Evolutionary conservation across 2,113 vertebrate species (phyloP).

Genomic region (Rhynchomys soricoides): DNA sequence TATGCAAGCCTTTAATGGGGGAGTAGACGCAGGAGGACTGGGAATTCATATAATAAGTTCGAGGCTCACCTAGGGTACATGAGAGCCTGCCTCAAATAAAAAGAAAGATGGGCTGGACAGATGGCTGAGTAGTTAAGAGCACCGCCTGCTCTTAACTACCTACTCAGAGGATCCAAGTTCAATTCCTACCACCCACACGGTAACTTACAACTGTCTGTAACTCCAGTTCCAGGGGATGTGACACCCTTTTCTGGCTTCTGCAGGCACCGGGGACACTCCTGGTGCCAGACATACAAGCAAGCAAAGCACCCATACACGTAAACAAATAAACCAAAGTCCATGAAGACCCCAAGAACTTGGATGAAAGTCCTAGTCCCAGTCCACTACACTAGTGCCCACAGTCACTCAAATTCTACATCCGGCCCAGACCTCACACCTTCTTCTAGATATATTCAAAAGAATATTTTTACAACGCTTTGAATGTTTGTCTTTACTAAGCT

Average conservation of each 20-base stretch:
- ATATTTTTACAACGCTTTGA: slow-evolving; percentile 59
- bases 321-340: neutral
- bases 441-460: slow-evolving; percentile 25
- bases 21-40: neutral
- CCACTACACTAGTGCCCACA: neutral
- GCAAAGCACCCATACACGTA: neutral
- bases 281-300: neutral
- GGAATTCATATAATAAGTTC: neutral
- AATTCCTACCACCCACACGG: neutral
- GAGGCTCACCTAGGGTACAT: neutral
- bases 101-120: neutral
- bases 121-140: neutral
- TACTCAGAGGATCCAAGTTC: neutral
- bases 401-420: neutral
- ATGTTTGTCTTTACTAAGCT: neutral
- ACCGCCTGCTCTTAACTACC: neutral
- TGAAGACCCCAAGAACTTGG: neutral
- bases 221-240: neutral
- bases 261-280: neutral
- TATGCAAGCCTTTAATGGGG: no score
- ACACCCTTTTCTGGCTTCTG: neutral
- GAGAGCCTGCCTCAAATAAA: neutral
- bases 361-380: neutral
- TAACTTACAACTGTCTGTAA: neutral
- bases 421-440: neutral